Evolutionary conservation across 2,797 vertebrate species (phyloP).

Genomic region (Cryptoprocta ferox): DNA sequence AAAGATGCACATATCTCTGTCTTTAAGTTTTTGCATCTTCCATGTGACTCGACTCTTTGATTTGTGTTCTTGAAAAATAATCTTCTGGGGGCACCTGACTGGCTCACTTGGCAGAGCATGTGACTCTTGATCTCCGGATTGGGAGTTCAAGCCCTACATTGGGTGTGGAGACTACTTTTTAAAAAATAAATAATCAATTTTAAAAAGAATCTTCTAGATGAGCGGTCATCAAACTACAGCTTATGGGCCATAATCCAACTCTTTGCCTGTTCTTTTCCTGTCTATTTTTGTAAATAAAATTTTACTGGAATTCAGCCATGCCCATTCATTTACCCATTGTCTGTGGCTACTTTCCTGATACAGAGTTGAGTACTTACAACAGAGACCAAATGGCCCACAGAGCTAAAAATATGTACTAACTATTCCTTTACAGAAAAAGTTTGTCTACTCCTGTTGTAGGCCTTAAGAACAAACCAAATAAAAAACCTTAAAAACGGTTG

Average conservation of each 20-base stretch:
- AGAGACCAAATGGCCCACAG: neutral
- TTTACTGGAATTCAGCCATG: neutral
- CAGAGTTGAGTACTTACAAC: neutral
- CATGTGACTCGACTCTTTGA: neutral
- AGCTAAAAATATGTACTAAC: slow-evolving; percentile 24
- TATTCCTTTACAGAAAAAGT: slow-evolving; percentile 10
- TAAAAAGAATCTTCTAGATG: neutral
- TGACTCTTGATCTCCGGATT: neutral
- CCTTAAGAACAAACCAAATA: neutral
- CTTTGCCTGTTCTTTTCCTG: neutral
- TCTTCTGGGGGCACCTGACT: neutral
- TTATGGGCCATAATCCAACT: neutral
- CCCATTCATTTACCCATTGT: neutral
- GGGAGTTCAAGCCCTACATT: neutral
- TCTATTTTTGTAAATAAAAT: slow-evolving; percentile 49
- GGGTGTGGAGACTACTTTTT: neutral
- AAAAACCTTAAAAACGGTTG: neutral
- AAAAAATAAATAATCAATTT: neutral
- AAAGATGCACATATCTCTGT: neutral
- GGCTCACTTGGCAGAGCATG: neutral
- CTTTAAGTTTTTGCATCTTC: slow-evolving; percentile 32
- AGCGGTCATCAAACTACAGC: neutral
- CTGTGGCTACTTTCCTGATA: neutral
- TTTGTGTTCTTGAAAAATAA: slow-evolving; percentile 33
- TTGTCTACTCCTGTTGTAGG: neutral